Evolutionary conservation across 2,888 invertebrate genomes (phyloP), one percentile per base, ranked within the genome.

Genomic region (Nomada hirtipes): DNA sequence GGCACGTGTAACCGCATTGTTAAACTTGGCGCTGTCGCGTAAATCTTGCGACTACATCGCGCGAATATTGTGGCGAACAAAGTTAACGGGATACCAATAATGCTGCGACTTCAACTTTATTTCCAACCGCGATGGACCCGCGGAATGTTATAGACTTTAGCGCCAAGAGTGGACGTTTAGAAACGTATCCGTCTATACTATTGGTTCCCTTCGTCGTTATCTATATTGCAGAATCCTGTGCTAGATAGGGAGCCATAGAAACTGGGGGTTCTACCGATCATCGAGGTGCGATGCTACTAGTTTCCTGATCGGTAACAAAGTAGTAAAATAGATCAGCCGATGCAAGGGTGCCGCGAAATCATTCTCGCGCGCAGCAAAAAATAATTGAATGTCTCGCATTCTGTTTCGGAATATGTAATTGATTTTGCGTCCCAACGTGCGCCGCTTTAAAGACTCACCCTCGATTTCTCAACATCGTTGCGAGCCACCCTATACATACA

Each of bases 1-100:
- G 50, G 73, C 82, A 75, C 73, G 71, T 71, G 73, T 76, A 85
- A 87, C 87, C 85, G 76, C 83, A 74, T 83, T 77, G 79, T 87
- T 81, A 85, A 83, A 87, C 76, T 85, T 81, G 59, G 23, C 57
- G 73, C 72, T 79, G 64, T 71, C 75, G 59, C 67, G 64, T 64
- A 65, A 71, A 60, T 55, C 65, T 63, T 65, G 71, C 71, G 70
- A 67, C 64, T 65, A 42, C 64, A 42, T 20, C 23, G 63, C 75
- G 59, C 69, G 76, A 79, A 74, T 78, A 77, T 79, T 52, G 63
- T 29, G 29, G 61, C 13, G 26, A 18, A 42, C 13, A 53, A 50
- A 84, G 74, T 84, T 81, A n/a, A 42, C 23, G 53, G 57, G 64
- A 42, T 60, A 53, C 47, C 67, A 73, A 63, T 59, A 59, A 74